A percentile compares a stretch with the other conserved stretches of the same genome.
Evolutionary conservation across 2,888 invertebrate genomes (phyloP).

Genomic region (Notocelia uddmanniana): DNA sequence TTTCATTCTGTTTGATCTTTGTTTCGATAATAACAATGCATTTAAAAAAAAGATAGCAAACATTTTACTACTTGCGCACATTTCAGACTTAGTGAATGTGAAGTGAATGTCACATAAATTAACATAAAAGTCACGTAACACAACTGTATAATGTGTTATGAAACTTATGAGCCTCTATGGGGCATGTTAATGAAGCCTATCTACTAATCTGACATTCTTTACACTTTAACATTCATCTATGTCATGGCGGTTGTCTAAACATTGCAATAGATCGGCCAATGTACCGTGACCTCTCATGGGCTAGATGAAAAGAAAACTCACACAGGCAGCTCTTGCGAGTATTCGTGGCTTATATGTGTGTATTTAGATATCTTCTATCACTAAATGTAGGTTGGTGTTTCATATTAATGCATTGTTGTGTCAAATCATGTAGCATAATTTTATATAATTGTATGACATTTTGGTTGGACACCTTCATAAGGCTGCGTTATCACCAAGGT

Average conservation of each 20-base stretch:
- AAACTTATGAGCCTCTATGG: slow-evolving; percentile 21
- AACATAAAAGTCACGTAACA: slow-evolving; percentile 37
- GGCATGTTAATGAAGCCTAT: slow-evolving; percentile 33
- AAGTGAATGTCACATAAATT: slow-evolving; percentile 34
- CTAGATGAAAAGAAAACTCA: neutral
- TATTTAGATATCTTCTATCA: too few species aligned
- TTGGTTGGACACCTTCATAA: too few species aligned
- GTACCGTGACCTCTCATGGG: neutral
- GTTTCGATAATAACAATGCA: neutral
- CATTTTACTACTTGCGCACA: neutral
- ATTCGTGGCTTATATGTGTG: too few species aligned
- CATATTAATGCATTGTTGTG: too few species aligned
- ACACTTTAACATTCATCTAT: slow-evolving; percentile 21
- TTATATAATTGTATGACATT: too few species aligned
- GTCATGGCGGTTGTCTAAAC: slow-evolving; percentile 26
- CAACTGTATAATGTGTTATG: slow-evolving; percentile 8
- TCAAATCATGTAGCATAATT: too few species aligned
- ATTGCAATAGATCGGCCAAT: neutral
- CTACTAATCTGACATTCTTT: slow-evolving; percentile 32
- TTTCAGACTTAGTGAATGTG: neutral
- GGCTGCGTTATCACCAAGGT: too few species aligned
- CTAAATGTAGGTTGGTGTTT: too few species aligned
- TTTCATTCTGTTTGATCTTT: too few species aligned
- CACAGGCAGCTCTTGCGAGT: too few species aligned
- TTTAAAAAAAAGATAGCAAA: neutral